Base-by-base conservation (phyloP, 2,113 vertebrate genomes). In the Pelobates fuscus region DNA sequence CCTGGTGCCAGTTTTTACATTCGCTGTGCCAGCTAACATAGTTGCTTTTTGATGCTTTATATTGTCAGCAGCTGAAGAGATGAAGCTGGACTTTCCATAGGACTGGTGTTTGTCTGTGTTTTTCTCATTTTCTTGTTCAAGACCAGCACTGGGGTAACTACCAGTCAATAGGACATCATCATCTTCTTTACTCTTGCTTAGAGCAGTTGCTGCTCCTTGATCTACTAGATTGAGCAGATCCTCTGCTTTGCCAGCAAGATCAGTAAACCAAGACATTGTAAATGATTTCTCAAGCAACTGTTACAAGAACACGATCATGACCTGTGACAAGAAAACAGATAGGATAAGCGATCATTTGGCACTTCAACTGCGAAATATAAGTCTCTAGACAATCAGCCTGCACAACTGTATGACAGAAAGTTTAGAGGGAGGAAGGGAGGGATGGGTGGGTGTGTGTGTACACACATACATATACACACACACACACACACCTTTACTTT, bases 201-300 rank as follows among this genome's bases (percentile, higher is more conserved):
- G 87, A 70, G 96, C 95, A 0, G 88, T 94, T 17, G 97, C 97
- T 78, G 97, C 97, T 67, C 97, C 97, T 82, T 98, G 95, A 84
- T 99, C 97, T 61, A 99, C 95, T 82, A 93, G 92, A 80, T 96
- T 99, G 68, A 99, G 89, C 32, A 99, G 94, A 82, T 96, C 90
- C 82, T 99, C 97, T 5, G 97, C 97, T 81, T 90, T 97, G 61
- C 95, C 96, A 14, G 97, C 97, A 0, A 99, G 84, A 74, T 98
- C 97, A 62, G 88, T 77, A 79, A 99, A 86, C 97, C 97, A 99
- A 81, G 97, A 98, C 97, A 99, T 99, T 80, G 84, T 85, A 82
- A 49, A 62, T 61, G 30, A 27, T 82, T 83, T 7, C 0, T 11
- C 1, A 54, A 61, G 30, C 73, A 55, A 72, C 44, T 55, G 41